A percentile compares a stretch with the other conserved stretches of the same genome.
phyloP scores from a whole-genome alignment of 2,888 invertebrate species.

The Zaprionus lineosus region DNA sequence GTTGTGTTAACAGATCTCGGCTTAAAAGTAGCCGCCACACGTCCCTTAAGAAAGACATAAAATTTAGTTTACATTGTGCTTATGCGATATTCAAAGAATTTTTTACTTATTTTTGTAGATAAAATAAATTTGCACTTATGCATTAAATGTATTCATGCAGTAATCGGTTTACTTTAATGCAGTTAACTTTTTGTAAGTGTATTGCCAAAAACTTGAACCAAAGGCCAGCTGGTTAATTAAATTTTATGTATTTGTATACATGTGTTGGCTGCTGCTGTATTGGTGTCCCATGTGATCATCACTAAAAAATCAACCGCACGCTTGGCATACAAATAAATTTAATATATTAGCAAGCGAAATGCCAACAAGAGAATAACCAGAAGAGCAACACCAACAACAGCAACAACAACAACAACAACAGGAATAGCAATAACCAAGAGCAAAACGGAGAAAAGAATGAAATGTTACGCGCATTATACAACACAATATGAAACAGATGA shows the following conservation, averaged over 20 bases:
- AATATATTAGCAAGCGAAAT: constrained; percentile 39
- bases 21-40: constrained; percentile 45
- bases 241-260: constrained; percentile 37
- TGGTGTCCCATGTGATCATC: constrained; percentile 66
- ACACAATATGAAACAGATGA: constrained; percentile 46
- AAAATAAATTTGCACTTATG: constrained; percentile 16
- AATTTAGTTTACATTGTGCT: too few species aligned
- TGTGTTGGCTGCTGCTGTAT: constrained; percentile 25
- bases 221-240: constrained; percentile 73
- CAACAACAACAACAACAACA: constrained; percentile 17
- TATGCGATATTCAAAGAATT: too few species aligned
- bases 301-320: constrained; percentile 74
- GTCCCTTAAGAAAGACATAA: too few species aligned
- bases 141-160: constrained; percentile 16
- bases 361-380: constrained; percentile 10
- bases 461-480: constrained; percentile 72
- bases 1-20: constrained; percentile 11
- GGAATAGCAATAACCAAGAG: constrained; percentile 16
- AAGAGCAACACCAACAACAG: too few species aligned
- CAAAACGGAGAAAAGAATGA: constrained; percentile 65
- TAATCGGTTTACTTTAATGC: constrained; percentile 42
- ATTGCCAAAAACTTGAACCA: constrained; percentile 27
- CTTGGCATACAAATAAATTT: constrained; percentile 62
- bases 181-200: constrained; percentile 21
- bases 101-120: too few species aligned